These are phyloP conservation scores for Griposia aprilina DNA, from an alignment of 2,888 invertebrate genomes.

Conservation along the genomic window DNA sequence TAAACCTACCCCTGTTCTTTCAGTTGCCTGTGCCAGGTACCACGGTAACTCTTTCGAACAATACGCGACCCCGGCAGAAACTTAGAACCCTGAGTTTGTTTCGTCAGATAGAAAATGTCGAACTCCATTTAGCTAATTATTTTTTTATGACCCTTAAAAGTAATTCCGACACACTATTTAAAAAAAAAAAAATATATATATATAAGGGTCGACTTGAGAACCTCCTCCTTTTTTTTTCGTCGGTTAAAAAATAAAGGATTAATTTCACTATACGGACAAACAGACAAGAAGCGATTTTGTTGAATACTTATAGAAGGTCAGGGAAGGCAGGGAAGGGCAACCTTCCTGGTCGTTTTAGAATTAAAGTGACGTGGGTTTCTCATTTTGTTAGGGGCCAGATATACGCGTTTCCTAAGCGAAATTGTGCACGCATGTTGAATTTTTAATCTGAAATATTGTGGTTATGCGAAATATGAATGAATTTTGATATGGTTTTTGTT, in stretches of 20 bases:
- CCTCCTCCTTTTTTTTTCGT: no score
- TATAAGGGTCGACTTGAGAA: no score
- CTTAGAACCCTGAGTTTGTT: neutral
- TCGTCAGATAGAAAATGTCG: neutral
- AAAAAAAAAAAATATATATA: neutral
- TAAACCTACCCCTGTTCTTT: no score
- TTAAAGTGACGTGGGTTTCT: conserved; percentile 72
- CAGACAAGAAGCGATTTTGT: neutral
- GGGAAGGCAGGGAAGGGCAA: conserved; percentile 41
- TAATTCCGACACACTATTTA: neutral
- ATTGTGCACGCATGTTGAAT: conserved; percentile 63
- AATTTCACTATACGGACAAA: neutral
- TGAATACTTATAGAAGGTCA: neutral
- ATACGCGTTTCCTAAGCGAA: conserved; percentile 60
- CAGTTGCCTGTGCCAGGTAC: no score
- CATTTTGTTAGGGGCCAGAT: conserved; percentile 67
- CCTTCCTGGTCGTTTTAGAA: conserved; percentile 58
- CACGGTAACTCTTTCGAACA: no score
- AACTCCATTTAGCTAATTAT: neutral
- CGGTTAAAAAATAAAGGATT: no score
- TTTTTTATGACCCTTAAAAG: neutral
- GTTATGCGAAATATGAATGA: conserved; percentile 36
- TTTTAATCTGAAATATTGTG: conserved; percentile 62
- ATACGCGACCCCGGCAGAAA: no score
- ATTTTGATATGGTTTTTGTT: conserved; percentile 11